Conservation (phyloP, 2,797 vertebrate genomes). For the Schizopygopsis malacanthus region DNA sequence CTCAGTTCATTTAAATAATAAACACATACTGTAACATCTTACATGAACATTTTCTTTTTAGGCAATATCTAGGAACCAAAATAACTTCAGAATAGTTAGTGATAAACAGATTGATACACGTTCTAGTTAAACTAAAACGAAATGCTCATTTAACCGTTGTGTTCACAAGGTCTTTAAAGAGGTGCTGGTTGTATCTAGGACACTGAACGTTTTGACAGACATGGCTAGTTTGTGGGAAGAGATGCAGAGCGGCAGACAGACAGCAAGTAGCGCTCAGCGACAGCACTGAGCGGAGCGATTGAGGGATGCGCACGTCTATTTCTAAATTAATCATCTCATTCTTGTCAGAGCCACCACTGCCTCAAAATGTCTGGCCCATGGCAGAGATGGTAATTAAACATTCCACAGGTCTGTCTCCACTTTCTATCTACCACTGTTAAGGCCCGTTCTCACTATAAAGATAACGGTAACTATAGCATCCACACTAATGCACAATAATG, state of each 20-base stretch:
- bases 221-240: slow-evolving; percentile 22
- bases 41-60: not conserved
- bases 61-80: not conserved
- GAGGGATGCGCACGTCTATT: not conserved
- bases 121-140: not conserved
- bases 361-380: not conserved
- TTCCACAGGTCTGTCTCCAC: not conserved
- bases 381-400: slow-evolving; percentile 6
- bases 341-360: not conserved
- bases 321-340: not conserved
- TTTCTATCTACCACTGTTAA: not conserved
- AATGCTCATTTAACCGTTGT: not conserved
- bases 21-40: not conserved
- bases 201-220: slow-evolving; percentile 30
- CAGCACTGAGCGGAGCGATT: not conserved
- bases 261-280: not conserved
- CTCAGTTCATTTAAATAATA: not conserved
- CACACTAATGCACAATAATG: not conserved
- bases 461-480: not conserved
- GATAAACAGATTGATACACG: not conserved
- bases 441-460: not conserved
- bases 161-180: slow-evolving; percentile 6
- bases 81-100: not conserved
- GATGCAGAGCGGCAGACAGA: not conserved
- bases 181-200: slow-evolving; percentile 14